phyloP scores from a whole-genome alignment of 2,797 vertebrate species.

The Poeciliopsis paucimaculata region DNA sequence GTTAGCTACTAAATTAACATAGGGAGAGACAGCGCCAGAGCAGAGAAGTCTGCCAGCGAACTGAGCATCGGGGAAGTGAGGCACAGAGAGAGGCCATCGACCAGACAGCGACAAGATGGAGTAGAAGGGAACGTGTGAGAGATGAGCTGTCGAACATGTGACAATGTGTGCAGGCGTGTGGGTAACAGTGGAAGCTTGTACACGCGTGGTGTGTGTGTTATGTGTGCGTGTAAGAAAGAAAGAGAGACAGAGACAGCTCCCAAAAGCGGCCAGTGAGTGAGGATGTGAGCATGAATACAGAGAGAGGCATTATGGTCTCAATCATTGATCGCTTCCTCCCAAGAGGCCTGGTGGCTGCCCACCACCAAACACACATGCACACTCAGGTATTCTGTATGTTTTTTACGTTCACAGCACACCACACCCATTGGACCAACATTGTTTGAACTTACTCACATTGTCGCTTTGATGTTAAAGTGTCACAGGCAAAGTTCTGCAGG shows the following conservation, averaged over 20 bases:
- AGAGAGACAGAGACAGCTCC: conserved; percentile 54
- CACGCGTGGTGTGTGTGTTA: conserved; percentile 23
- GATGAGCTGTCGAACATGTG: conserved; percentile 78
- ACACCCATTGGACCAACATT: conserved; percentile 19
- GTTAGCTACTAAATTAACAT: conserved; percentile 80
- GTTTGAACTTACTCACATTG: conserved; percentile 50
- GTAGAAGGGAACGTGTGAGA: conserved; percentile 76
- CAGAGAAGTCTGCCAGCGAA: conserved; percentile 70
- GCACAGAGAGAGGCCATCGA: conserved; percentile 72
- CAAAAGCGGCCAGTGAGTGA: conserved; percentile 73
- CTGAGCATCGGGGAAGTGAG: conserved; percentile 66
- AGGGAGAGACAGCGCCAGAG: conserved; percentile 75
- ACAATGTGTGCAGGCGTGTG: conserved; percentile 60
- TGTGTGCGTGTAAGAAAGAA: conserved; percentile 43
- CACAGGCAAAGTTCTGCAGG: not conserved
- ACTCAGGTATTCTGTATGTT: conserved; percentile 6
- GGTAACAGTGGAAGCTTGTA: conserved; percentile 7
- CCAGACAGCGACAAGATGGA: conserved; percentile 81
- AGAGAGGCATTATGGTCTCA: conserved; percentile 84
- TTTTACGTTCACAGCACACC: conserved; percentile 61
- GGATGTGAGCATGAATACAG: conserved; percentile 85
- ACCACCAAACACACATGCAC: conserved; percentile 29
- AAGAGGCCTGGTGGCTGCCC: conserved; percentile 63
- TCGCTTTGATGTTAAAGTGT: not conserved
- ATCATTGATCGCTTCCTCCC: conserved; percentile 85